Conservation (phyloP, 2,113 vertebrate genomes). For the Halcyon senegalensis region DNA sequence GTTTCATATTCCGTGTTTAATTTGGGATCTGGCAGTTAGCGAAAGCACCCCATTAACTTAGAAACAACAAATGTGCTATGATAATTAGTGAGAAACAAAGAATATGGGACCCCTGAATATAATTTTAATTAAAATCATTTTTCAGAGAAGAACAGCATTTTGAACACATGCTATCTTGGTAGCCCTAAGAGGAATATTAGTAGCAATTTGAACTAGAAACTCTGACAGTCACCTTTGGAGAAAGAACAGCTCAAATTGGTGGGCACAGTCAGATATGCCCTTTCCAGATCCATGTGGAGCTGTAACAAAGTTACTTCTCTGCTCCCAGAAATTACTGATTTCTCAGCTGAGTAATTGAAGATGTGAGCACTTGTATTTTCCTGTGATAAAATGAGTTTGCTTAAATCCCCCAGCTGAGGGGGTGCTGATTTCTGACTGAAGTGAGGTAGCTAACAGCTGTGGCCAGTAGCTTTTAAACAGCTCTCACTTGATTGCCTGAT, state of each 20-base stretch:
- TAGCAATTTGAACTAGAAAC: background rate
- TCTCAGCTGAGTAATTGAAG: conserved; percentile 5
- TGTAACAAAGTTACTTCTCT: background rate
- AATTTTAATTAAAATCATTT: conserved; percentile 50
- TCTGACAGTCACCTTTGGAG: background rate
- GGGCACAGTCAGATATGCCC: background rate
- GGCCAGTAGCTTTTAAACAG: conserved; percentile 15
- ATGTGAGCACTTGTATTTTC: background rate
- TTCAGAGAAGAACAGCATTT: conserved; percentile 29
- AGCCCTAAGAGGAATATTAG: background rate
- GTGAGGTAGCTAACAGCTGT: conserved; percentile 27
- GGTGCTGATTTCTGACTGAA: background rate
- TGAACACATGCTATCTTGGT: background rate
- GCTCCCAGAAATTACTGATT: background rate
- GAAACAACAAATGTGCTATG: background rate
- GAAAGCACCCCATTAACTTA: background rate
- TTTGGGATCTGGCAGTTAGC: background rate
- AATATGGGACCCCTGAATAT: conserved; percentile 19
- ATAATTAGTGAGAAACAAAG: conserved; percentile 4
- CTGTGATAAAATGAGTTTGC: background rate
- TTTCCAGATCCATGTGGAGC: conserved; percentile 11
- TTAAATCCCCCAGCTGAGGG: background rate
- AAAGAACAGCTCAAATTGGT: background rate
- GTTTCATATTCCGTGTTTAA: background rate
- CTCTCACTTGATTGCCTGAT: background rate